phyloP scores from a whole-genome alignment of 2,113 vertebrate species.

The Ascaphus truei region DNA sequence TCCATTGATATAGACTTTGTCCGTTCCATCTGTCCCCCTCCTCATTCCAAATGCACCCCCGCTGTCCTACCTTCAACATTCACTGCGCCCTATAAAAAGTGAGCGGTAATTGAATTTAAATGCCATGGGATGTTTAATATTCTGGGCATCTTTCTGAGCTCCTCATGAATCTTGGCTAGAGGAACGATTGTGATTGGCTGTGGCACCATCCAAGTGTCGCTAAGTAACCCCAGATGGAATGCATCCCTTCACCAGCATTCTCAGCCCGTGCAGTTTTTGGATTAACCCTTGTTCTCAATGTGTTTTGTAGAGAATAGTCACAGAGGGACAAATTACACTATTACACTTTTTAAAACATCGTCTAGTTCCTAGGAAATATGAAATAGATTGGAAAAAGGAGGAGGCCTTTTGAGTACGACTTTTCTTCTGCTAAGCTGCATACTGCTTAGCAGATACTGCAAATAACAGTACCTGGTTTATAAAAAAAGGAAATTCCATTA shows the following conservation, averaged over 20 bases:
- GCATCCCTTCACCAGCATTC: background rate
- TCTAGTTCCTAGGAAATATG: too few species aligned
- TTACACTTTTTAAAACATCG: too few species aligned
- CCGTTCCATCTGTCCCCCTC: background rate
- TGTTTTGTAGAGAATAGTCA: too few species aligned
- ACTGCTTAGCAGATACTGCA: too few species aligned
- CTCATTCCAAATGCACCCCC: background rate
- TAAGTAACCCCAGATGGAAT: background rate
- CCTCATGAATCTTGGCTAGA: background rate
- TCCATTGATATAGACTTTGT: background rate
- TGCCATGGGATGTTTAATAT: background rate
- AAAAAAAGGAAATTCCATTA: too few species aligned
- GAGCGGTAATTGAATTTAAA: background rate
- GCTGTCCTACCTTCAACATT: background rate
- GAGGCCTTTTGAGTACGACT: too few species aligned
- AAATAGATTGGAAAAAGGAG: too few species aligned
- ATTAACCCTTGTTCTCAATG: too few species aligned
- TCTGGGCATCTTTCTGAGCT: background rate
- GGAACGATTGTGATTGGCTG: background rate
- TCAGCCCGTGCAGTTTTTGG: too few species aligned
- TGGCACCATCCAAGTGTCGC: background rate
- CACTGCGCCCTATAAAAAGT: background rate
- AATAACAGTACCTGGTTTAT: too few species aligned
- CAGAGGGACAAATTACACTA: too few species aligned
- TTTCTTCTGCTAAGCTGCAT: too few species aligned